Conservation (phyloP, 1,140 invertebrate genomes). For the Pseudomyrmex cubaensis region DNA sequence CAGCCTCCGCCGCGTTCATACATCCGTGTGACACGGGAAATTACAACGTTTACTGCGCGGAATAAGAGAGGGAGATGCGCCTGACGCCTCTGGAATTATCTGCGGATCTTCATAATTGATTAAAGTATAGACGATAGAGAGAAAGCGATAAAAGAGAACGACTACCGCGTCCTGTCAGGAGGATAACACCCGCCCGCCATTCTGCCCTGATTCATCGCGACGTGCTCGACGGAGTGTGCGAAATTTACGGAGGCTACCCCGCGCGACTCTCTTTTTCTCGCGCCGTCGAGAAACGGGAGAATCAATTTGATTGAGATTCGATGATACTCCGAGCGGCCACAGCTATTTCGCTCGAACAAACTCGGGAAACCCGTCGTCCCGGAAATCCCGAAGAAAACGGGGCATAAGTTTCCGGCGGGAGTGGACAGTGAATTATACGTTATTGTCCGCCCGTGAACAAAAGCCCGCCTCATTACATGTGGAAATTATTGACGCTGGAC, state of each 20-base stretch:
- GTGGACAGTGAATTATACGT: constrained; percentile 79
- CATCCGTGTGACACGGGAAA: constrained; percentile 41
- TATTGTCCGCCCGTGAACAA: constrained; percentile 80
- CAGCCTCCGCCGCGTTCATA: background rate
- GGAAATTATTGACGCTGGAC: constrained; percentile 77
- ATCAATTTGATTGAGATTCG: constrained; percentile 60
- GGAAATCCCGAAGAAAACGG: constrained; percentile 63
- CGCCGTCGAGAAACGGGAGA: background rate
- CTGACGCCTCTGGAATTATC: constrained; percentile 46
- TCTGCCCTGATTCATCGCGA: constrained; percentile 30
- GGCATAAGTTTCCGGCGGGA: constrained; percentile 67
- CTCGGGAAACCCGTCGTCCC: background rate
- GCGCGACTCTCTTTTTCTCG: background rate
- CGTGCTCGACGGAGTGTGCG: constrained; percentile 30
- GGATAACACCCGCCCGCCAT: background rate
- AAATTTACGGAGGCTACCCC: constrained; percentile 30
- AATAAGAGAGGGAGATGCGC: background rate
- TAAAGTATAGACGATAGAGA: constrained; percentile 50
- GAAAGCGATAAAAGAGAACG: constrained; percentile 39
- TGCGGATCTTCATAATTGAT: constrained; percentile 51
- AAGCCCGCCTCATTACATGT: constrained; percentile 75
- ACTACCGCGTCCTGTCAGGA: constrained; percentile 41
- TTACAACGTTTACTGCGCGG: constrained; percentile 47
- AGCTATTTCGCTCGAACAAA: constrained; percentile 3
- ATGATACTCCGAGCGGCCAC: background rate